Conservation (phyloP, 2,888 invertebrate genomes). For the Listrodromus nycthemerus region DNA sequence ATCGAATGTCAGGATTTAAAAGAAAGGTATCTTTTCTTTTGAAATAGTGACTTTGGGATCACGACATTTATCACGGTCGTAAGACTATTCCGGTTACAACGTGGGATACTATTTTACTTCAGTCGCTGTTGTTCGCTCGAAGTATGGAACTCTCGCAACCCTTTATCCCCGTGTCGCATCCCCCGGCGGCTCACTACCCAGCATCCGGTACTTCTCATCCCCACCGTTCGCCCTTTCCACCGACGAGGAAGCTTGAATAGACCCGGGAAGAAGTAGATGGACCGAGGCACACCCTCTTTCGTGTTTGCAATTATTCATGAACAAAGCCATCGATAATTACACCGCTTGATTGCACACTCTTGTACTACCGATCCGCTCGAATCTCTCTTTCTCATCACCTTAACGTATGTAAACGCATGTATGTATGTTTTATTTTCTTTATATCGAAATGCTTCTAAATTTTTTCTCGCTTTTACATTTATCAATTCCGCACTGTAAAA, state of each 20-base stretch:
- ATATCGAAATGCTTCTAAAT: conserved; percentile 45
- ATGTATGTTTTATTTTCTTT: conserved; percentile 74
- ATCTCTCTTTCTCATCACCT: conserved; percentile 47
- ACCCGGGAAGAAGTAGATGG: conserved; percentile 37
- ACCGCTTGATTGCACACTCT: conserved; percentile 82
- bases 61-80: background rate
- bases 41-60: background rate
- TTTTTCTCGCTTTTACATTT: background rate
- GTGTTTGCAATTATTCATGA: conserved; percentile 82
- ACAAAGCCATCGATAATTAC: conserved; percentile 82
- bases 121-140: conserved; percentile 12
- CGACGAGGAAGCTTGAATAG: conserved; percentile 43
- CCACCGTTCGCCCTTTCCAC: background rate
- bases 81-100: background rate
- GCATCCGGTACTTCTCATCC: conserved; percentile 3
- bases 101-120: conserved; percentile 10
- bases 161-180: background rate
- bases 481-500: background rate
- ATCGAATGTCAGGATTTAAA: too few species aligned
- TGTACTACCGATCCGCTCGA: conserved; percentile 66
- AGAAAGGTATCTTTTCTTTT: background rate
- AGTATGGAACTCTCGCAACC: conserved; percentile 9
- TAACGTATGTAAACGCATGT: conserved; percentile 78
- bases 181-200: background rate
- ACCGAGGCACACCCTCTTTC: conserved; percentile 70